Evolutionary conservation across 1,140 invertebrate species (phyloP).

Genomic region (Drosophila suzukii): DNA sequence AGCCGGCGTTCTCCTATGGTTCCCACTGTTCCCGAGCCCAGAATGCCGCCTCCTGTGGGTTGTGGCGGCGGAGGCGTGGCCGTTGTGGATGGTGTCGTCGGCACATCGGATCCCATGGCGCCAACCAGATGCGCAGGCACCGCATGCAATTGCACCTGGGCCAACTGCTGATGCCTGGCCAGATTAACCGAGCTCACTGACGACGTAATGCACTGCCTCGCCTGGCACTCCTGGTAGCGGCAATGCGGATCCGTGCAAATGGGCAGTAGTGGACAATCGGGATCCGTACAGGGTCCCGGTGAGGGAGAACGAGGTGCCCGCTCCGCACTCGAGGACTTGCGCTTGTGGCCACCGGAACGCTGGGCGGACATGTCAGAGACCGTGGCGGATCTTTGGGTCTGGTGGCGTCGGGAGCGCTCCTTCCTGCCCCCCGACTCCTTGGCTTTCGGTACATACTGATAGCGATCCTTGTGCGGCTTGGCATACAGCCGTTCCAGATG

Average conservation of each 20-base stretch:
- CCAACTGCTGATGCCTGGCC: conserved; percentile 75
- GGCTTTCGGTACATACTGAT: conserved; percentile 82
- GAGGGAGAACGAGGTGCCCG: conserved; percentile 75
- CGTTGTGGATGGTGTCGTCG: conserved; percentile 74
- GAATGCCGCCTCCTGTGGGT: not conserved
- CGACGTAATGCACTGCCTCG: conserved; percentile 62
- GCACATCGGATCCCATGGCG: conserved; percentile 61
- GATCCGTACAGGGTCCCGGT: conserved; percentile 82
- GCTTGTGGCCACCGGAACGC: conserved; percentile 63
- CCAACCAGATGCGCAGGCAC: conserved; percentile 69
- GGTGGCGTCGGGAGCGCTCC: conserved; percentile 80
- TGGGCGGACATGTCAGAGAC: conserved; percentile 80
- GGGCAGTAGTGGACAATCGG: conserved; percentile 78
- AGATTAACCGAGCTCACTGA: conserved; percentile 76
- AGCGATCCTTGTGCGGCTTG: conserved; percentile 81
- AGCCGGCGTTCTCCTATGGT: conserved; percentile 52
- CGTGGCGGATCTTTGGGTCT: conserved; percentile 83
- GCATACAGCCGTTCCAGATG: conserved; percentile 76
- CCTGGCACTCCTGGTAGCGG: conserved; percentile 76
- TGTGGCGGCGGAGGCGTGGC: conserved; percentile 59
- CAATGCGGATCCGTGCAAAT: conserved; percentile 84
- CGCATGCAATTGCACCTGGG: conserved; percentile 78
- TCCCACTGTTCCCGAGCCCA: not conserved
- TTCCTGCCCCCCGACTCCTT: conserved; percentile 51
- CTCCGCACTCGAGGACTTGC: conserved; percentile 83